Evolutionary conservation across 2,113 vertebrate species (phyloP).

Genomic region (Syngnathoides biaculeatus): DNA sequence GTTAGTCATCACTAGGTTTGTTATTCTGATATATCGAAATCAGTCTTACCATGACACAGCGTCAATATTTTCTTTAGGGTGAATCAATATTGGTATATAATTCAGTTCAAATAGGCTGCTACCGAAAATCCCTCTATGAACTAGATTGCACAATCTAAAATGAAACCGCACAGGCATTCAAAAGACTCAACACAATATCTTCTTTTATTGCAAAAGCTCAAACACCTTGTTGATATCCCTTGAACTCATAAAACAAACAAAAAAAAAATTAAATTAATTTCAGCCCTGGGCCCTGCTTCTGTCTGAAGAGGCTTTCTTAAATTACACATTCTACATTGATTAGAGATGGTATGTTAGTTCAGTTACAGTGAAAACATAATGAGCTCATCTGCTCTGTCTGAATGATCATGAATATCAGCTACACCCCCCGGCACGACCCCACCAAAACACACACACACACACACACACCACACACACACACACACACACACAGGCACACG

Average conservation of each 20-base stretch:
- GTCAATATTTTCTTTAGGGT: neutral
- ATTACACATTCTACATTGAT: constrained; percentile 39
- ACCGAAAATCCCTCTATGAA: neutral
- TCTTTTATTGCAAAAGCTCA: neutral
- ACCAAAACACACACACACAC: too few relatives aligned
- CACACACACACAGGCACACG: constrained; percentile 8
- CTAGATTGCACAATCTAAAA: neutral
- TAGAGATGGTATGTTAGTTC: constrained; percentile 39
- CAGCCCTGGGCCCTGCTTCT: neutral
- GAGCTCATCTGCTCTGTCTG: constrained; percentile 29
- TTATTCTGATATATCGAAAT: neutral
- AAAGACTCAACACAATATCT: neutral
- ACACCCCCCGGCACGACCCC: too few relatives aligned
- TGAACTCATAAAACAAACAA: too few relatives aligned
- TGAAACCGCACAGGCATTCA: neutral
- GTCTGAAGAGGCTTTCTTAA: constrained; percentile 23
- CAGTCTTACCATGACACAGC: neutral
- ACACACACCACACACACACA: too few relatives aligned
- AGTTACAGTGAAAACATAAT: constrained; percentile 31
- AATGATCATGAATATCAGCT: constrained; percentile 56
- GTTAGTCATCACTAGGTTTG: too few relatives aligned
- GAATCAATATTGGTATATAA: neutral
- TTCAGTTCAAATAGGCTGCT: neutral
- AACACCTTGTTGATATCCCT: too few relatives aligned
- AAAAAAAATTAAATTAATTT: neutral